These are phyloP conservation scores for Caerostris darwini DNA, from an alignment of 1,140 invertebrate genomes.

Conservation along the genomic window DNA sequence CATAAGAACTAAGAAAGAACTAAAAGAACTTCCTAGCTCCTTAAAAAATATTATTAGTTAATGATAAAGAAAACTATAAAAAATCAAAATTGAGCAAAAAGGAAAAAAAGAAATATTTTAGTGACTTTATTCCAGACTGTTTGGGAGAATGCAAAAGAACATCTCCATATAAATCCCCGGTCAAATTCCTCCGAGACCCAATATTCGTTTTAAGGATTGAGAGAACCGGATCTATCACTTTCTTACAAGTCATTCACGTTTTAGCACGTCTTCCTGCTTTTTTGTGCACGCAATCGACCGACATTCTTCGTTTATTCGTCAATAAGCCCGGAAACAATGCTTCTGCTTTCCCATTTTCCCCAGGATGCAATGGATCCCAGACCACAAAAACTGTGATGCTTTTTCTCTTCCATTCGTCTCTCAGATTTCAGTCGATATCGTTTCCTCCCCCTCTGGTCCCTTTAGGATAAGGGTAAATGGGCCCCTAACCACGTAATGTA, in stretches of 20 bases:
- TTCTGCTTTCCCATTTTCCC: constrained; percentile 13
- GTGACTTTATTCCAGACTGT: too few species aligned
- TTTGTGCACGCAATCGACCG: neutral
- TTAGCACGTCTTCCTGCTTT: constrained; percentile 6
- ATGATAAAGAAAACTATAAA: too few species aligned
- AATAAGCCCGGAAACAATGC: constrained; percentile 52
- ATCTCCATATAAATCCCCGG: constrained; percentile 6
- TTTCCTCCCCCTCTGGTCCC: neutral
- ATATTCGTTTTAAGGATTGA: constrained; percentile 25
- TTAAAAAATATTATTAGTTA: too few species aligned
- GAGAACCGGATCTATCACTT: neutral
- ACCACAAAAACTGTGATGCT: constrained; percentile 44
- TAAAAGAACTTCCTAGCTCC: too few species aligned
- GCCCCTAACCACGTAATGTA: constrained; percentile 50
- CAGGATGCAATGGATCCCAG: constrained; percentile 36
- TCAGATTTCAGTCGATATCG: constrained; percentile 64
- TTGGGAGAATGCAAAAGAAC: too few species aligned
- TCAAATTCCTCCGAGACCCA: constrained; percentile 9
- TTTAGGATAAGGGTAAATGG: constrained; percentile 41
- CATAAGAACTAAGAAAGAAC: too few species aligned
- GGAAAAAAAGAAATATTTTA: too few species aligned
- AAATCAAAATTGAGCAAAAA: too few species aligned
- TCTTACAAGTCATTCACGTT: constrained; percentile 9
- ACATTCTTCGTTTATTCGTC: constrained; percentile 35
- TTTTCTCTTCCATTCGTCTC: constrained; percentile 54